Conservation (phyloP, 2,113 vertebrate species). For the Leucoraja erinaceus region DNA sequence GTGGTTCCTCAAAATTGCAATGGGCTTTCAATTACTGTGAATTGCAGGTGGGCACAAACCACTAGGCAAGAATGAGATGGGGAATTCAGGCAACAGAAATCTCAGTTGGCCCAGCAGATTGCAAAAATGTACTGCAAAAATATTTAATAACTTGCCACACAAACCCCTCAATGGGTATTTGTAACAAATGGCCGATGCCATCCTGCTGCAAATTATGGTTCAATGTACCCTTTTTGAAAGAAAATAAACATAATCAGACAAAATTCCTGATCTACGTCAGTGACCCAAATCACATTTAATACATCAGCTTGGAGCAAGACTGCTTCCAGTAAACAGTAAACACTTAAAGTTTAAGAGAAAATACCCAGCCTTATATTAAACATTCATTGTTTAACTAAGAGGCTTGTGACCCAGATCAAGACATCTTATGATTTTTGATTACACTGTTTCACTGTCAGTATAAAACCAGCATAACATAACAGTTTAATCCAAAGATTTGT, state of each 20-base stretch:
- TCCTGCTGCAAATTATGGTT: neutral
- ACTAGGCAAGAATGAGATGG: too few relatives aligned
- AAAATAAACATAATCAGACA: neutral
- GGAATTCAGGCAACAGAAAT: too few relatives aligned
- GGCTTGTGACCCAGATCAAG: slow-evolving; percentile 39
- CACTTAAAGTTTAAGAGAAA: neutral
- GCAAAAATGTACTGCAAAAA: too few relatives aligned
- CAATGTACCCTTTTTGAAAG: neutral
- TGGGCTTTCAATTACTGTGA: too few relatives aligned
- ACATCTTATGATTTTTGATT: slow-evolving; percentile 43
- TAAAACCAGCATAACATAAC: slow-evolving; percentile 27
- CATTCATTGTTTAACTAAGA: neutral
- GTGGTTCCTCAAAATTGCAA: too few relatives aligned
- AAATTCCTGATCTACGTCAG: neutral
- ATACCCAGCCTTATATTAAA: neutral
- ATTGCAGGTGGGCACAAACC: too few relatives aligned
- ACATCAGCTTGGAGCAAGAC: neutral
- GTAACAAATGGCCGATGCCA: neutral
- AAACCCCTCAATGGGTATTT: neutral
- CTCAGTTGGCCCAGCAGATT: too few relatives aligned
- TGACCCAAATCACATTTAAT: slow-evolving; percentile 8
- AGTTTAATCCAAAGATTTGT: slow-evolving; percentile 5
- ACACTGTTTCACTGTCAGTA: neutral
- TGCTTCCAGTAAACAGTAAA: neutral
- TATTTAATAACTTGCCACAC: neutral